phyloP scores from a whole-genome alignment of 23 tunicate genomes.

The Phallusia fumigata region DNA sequence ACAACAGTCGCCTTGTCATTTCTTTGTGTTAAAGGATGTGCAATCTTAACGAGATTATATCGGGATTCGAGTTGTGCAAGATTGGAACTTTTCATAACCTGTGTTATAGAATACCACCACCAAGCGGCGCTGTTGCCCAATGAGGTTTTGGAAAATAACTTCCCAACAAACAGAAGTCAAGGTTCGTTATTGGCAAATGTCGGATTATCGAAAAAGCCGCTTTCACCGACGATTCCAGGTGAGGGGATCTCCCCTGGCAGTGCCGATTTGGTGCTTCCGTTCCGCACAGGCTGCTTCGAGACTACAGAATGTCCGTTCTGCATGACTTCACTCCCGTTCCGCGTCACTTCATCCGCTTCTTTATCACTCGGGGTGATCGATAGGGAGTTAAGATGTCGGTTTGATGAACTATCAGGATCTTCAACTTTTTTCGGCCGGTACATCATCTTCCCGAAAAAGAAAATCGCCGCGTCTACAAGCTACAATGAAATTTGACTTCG shows the following conservation, averaged over 20 bases:
- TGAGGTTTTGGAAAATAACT: neutral
- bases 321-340: neutral
- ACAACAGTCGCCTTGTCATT: too few relatives aligned
- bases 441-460: neutral
- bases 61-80: too few relatives aligned
- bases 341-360: too few relatives aligned
- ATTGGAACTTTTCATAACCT: too few relatives aligned
- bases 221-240: neutral
- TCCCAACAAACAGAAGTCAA: neutral
- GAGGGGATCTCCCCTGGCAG: constrained; percentile 9
- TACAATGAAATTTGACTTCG: neutral
- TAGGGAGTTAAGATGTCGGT: neutral
- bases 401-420: neutral
- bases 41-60: too few relatives aligned
- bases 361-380: neutral
- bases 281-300: neutral
- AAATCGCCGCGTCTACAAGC: neutral
- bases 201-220: neutral
- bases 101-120: too few relatives aligned
- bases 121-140: too few relatives aligned
- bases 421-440: neutral
- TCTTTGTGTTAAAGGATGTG: too few relatives aligned
- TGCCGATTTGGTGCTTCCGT: neutral
- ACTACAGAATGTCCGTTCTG: neutral
- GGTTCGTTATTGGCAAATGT: neutral